These are phyloP conservation scores for Microcebus lehilahytsara DNA, from an alignment of 2,113 vertebrate genomes.

Conservation along the genomic window DNA sequence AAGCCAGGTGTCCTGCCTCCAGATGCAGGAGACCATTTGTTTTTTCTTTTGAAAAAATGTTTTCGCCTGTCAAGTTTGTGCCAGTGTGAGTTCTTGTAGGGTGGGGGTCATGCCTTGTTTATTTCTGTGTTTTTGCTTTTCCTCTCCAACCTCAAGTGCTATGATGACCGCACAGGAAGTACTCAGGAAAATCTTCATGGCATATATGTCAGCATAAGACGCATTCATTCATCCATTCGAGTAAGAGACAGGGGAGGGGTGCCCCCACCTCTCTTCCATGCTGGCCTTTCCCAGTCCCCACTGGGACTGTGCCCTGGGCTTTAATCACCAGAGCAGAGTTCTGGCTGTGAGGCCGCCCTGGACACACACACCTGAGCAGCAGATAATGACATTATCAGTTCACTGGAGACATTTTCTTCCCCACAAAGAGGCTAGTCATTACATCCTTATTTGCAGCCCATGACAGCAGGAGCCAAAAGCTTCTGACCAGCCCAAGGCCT, in stretches of 20 bases:
- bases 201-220: neutral
- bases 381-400: neutral
- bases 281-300: neutral
- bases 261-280: neutral
- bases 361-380: neutral
- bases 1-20: neutral
- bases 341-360: neutral
- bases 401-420: neutral
- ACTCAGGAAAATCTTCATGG: neutral
- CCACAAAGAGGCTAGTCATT: neutral
- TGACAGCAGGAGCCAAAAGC: neutral
- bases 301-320: neutral
- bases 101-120: neutral
- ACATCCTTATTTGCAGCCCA: neutral
- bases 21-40: neutral
- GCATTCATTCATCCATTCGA: neutral
- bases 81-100: neutral
- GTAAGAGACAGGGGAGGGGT: neutral
- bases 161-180: neutral
- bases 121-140: constrained; percentile 26
- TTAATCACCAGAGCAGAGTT: neutral
- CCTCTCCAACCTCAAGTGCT: neutral
- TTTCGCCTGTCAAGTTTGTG: neutral
- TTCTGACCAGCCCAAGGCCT: neutral
- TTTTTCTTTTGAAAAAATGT: neutral